Evolutionary conservation across 1,140 invertebrate species (phyloP).

Genomic region (Stegodyphus mimosarum): DNA sequence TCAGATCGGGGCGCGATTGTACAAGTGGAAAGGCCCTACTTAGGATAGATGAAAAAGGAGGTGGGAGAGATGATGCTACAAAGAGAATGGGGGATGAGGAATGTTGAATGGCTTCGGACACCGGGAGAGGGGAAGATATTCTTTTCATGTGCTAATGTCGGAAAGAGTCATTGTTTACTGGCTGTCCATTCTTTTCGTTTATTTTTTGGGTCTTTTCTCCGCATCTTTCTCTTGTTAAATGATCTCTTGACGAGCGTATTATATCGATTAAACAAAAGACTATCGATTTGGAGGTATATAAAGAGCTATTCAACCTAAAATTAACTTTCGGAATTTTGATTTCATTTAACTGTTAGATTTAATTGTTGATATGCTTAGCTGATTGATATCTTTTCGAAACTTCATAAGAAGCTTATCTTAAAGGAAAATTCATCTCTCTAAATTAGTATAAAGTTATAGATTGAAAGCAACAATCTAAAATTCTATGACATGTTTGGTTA

Average conservation of each 20-base stretch:
- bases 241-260: background rate
- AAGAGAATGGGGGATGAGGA: constrained; percentile 29
- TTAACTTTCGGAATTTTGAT: no score
- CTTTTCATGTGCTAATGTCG: constrained; percentile 57
- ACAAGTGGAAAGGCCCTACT: constrained; percentile 45
- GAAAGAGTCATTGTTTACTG: constrained; percentile 51
- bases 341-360: no score
- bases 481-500: no score
- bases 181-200: constrained; percentile 1
- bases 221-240: constrained; percentile 14
- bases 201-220: constrained; percentile 12
- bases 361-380: no score
- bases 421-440: no score
- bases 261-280: background rate
- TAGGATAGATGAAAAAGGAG: background rate
- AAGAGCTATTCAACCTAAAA: no score
- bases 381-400: no score
- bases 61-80: constrained; percentile 14
- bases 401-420: no score
- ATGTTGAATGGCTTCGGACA: constrained; percentile 50
- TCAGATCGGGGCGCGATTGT: background rate
- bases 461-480: no score
- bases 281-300: no score
- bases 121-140: background rate
- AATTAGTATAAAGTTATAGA: no score